Conservation (phyloP, 2,797 vertebrate species). For the Centroberyx gerrardi region DNA sequence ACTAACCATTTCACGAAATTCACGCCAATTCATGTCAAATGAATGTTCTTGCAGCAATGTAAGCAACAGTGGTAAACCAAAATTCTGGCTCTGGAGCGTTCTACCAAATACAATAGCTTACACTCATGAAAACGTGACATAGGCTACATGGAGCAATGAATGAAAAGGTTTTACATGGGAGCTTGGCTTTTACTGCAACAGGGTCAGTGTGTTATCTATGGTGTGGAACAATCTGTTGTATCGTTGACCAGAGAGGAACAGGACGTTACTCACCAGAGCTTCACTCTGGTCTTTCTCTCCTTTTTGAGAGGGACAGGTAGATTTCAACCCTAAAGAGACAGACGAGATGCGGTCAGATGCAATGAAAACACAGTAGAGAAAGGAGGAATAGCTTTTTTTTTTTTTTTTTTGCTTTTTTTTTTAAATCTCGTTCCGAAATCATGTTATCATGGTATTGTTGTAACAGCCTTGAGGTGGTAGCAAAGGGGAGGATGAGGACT, state of each 20-base stretch:
- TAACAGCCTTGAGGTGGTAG: no score
- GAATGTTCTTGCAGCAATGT: background rate
- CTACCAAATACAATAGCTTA: slow-evolving; percentile 1
- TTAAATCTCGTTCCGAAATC: background rate
- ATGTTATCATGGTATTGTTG: background rate
- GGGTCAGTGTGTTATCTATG: slow-evolving; percentile 10
- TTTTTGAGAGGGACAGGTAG: slow-evolving; percentile 67
- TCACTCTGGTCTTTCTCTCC: slow-evolving; percentile 81
- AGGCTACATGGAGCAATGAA: background rate
- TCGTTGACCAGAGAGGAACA: background rate
- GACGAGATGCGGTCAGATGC: slow-evolving; percentile 4
- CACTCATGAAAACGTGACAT: background rate
- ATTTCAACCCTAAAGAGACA: slow-evolving; percentile 78
- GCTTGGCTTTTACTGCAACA: background rate
- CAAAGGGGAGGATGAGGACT: background rate
- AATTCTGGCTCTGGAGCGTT: background rate
- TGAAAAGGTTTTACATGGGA: background rate
- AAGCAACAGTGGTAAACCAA: slow-evolving; percentile 5
- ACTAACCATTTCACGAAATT: background rate
- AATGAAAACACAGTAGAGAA: slow-evolving; percentile 12
- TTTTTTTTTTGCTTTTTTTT: background rate
- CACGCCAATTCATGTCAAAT: background rate
- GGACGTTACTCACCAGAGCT: slow-evolving; percentile 79
- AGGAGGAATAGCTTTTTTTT: background rate
- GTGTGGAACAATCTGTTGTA: background rate